These are phyloP conservation scores for Asteroscopus sphinx DNA, from an alignment of 2,888 invertebrate species.

Conservation along the genomic window DNA sequence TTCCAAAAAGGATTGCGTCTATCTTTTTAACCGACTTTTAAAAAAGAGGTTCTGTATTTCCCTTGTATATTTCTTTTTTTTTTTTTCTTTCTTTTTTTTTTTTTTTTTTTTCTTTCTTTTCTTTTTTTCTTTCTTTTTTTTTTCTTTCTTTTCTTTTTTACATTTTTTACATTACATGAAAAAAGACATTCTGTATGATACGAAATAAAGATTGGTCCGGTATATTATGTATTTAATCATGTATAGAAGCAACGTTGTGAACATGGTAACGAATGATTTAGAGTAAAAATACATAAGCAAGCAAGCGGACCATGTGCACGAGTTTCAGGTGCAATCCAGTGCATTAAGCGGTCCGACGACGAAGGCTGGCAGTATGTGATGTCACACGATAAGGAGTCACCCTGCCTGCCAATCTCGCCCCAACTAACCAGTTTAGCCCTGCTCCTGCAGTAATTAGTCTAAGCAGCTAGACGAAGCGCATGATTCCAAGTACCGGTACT, in stretches of 20 bases:
- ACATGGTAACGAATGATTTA: conserved; percentile 29
- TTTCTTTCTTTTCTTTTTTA: no score
- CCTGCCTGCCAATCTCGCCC: conserved; percentile 54
- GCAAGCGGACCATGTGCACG: conserved; percentile 55
- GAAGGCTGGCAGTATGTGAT: conserved; percentile 57
- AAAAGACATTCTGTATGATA: no score
- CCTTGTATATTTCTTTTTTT: no score
- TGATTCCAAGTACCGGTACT: conserved; percentile 64
- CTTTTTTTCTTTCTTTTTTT: no score
- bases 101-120: no score
- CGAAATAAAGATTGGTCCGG: no score
- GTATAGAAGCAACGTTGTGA: conserved; percentile 11
- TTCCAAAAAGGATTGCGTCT: no score
- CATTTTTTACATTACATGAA: no score
- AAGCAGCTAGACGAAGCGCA: conserved; percentile 76
- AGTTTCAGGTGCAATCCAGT: conserved; percentile 66
- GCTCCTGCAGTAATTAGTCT: conserved; percentile 84
- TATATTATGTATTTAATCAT: background rate
- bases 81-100: no score
- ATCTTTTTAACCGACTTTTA: no score
- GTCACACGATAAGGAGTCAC: conserved; percentile 63
- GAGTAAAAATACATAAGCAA: conserved; percentile 25
- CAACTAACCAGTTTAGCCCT: conserved; percentile 81
- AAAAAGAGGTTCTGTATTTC: no score
- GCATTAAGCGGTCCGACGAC: conserved; percentile 61